Base-by-base conservation (phyloP, 2,797 vertebrate genomes). In the Rhynchonycteris naso region DNA sequence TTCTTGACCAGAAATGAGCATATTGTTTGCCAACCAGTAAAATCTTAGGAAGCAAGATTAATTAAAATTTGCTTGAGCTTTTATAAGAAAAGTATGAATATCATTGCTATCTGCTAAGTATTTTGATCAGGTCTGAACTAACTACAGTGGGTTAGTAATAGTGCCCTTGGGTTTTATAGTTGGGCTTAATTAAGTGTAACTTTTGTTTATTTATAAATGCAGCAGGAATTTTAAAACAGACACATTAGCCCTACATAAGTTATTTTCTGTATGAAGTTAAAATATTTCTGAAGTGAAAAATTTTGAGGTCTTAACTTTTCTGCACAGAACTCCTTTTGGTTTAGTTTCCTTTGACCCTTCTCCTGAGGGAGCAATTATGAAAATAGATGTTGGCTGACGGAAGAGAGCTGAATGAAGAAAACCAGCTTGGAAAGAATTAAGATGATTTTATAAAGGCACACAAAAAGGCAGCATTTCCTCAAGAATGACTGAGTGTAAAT, bases 381-480 rank as follows among this genome's bases (percentile, higher is more conserved):
- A 97, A 97, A 97, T 66, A 93, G 96, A 95, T 47, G 65, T 18
- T 6, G n/a, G 68, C 30, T 87, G 54, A 91, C 91, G 22, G 94
- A 76, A 71, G 91, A 58, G 5, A 82, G 74, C 59, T 7, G 43
- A 94, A 87, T 0, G 4, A 95, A 56, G 80, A 93, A 94, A 98
- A 96, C 84, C 95, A 96, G 65, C 79, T 54, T 28, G n/a, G 33
- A 72, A 76, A 94, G 92, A 97, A 98, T 98, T 95, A 97, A 96
- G 97, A 96, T 97, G 88, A 96, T 93, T 98, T 98, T 91, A 94
- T 0, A 85, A 93, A 97, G 75, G 91, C 26, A 79, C 74, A 86
- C 33, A 85, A 79, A 96, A 93, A 97, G 97, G 93, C 91, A 89
- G 66, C 97, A 90, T 97, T 94, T 97, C 72, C 91, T 88, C 35